phyloP scores from a whole-genome alignment of 2,888 invertebrate genomes.

The Dasysyrphus albostriatus region DNA sequence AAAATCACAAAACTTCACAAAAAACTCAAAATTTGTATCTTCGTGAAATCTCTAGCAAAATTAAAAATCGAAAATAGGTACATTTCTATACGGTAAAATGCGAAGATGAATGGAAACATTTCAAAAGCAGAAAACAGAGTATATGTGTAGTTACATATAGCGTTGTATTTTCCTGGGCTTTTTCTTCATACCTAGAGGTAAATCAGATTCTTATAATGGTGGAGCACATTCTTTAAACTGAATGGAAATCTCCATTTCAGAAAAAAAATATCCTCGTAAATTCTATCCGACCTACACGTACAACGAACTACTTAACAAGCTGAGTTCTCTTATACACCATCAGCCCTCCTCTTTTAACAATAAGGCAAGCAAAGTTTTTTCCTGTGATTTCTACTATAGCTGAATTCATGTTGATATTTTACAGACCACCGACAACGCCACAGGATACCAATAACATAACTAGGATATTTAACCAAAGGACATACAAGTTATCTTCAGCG shows the following conservation, averaged over 20 bases:
- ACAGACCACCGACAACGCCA: conserved; percentile 50
- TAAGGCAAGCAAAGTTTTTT: conserved; percentile 3
- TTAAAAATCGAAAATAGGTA: not conserved
- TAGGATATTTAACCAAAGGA: conserved; percentile 70
- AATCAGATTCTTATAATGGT: conserved; percentile 47
- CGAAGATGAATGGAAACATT: not conserved
- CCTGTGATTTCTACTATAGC: not conserved
- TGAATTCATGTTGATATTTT: conserved; percentile 48
- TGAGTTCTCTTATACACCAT: not conserved
- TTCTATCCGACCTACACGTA: conserved; percentile 23
- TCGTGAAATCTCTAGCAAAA: not conserved
- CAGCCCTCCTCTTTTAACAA: not conserved
- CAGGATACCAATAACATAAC: conserved; percentile 69
- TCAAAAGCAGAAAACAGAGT: not conserved
- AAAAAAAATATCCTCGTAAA: conserved; percentile 37
- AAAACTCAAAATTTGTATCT: not conserved
- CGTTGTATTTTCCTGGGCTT: not conserved
- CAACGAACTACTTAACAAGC: conserved; percentile 36
- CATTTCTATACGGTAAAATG: not conserved
- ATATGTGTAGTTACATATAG: not conserved
- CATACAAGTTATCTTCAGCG: conserved; percentile 57
- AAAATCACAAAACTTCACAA: not conserved
- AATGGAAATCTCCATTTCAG: conserved; percentile 20
- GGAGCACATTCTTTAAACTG: conserved; percentile 37
- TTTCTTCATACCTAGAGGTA: conserved; percentile 2